Base-by-base conservation (phyloP, 1,140 invertebrate genomes). In the Globodera rostochiensis region DNA sequence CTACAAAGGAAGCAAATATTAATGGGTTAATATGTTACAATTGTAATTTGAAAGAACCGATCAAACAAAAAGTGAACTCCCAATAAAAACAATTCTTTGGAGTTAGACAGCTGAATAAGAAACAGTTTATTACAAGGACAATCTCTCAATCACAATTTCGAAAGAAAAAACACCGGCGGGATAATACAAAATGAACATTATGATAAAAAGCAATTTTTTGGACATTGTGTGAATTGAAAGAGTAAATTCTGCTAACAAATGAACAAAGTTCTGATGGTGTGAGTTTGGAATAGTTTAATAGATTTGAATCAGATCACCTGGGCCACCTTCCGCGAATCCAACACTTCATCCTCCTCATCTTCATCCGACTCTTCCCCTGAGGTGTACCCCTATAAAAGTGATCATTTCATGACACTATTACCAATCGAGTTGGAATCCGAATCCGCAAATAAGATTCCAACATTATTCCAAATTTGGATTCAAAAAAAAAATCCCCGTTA, bases 351-450 rank as follows among this genome's bases (percentile, higher is more conserved):
- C 50, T 82, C 78, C 46, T 82, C 80, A 60, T 81, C 78, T 21
- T 81, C 64, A 7, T 82, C 80, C 8, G 80, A 83, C 45, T 82
- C 78, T 21, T 83, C 57, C 36, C 49, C 57, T 19, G 77, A 71
- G 67, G 53, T 45, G 6, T 47, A 81, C 50, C 66, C 74, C 19
- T 76, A 13, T 46, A 64, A 75, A 75, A 64, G 36, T 36, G 36
- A 36, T 36, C 36, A 36, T 36, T 36, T 36, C 3, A 36, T 36
- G 36, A 36, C 36, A 36, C 36, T 36, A 36, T 1, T 36, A 36
- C 36, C 3, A 36, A 36, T 36, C 36, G 36, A 25, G 25, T 25
- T 25, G 25, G 36, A 36, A 66, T 66, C 13, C 60, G 60, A 66
- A 66, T 13, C 60, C 21, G 13, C 21, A 15, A 13, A 2, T 66